Conservation (phyloP, 2,888 invertebrate genomes). For the Sesamia inferens region DNA sequence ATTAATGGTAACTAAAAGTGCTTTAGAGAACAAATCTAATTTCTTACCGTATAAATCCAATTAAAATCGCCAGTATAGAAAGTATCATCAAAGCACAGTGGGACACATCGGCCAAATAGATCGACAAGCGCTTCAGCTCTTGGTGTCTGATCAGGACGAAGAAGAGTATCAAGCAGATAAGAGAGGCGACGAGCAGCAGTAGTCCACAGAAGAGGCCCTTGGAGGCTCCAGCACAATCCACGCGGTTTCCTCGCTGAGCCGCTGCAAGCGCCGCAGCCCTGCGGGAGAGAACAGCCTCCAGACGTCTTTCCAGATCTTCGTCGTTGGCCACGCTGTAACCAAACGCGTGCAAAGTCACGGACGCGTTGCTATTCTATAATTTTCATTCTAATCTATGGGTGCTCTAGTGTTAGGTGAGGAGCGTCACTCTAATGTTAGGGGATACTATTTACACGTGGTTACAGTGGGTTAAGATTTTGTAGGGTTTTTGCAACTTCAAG, state of each 20-base stretch:
- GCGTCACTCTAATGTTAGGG: slow-evolving; percentile 43
- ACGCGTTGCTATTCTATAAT: slow-evolving; percentile 52
- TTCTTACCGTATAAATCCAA: slow-evolving; percentile 96
- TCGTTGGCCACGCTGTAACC: slow-evolving; percentile 91
- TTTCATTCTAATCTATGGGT: slow-evolving; percentile 32
- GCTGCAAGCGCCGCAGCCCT: slow-evolving; percentile 96
- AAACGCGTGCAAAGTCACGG: slow-evolving; percentile 81
- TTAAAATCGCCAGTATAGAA: slow-evolving; percentile 96
- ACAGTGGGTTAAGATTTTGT: slow-evolving; percentile 12
- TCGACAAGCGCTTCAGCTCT: slow-evolving; percentile 95
- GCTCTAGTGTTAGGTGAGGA: slow-evolving; percentile 40
- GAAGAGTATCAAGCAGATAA: slow-evolving; percentile 98
- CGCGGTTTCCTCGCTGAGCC: slow-evolving; percentile 94
- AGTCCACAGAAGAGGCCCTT: slow-evolving; percentile 98
- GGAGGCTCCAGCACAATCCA: slow-evolving; percentile 98
- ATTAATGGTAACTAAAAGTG: slow-evolving; percentile 11
- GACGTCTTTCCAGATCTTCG: slow-evolving; percentile 96
- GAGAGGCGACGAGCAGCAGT: slow-evolving; percentile 95
- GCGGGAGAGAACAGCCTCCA: slow-evolving; percentile 96
- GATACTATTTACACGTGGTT: slow-evolving; percentile 31
- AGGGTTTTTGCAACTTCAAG: slow-evolving; percentile 14
- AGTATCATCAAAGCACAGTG: slow-evolving; percentile 96
- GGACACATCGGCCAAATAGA: slow-evolving; percentile 97
- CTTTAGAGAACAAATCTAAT: slow-evolving; percentile 14
- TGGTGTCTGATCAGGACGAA: slow-evolving; percentile 97